Percentiles rank a stretch among this genome's conserved stretches.
Conservation (phyloP, 2,888 invertebrate species). For the Cosmopolites sordidus region DNA sequence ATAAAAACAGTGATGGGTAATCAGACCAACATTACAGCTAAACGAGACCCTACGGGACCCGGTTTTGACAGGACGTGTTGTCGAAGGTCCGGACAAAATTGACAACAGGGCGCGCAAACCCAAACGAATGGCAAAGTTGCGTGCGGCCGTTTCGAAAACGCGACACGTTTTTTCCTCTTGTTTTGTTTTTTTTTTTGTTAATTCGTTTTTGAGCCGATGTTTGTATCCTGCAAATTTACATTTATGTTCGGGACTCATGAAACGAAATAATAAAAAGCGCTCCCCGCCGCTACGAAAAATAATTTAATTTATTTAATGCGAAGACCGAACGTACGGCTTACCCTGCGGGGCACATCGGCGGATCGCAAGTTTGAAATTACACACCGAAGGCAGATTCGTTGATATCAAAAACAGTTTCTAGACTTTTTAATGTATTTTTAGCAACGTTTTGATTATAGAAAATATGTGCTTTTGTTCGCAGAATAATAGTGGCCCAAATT, state of each 20-base stretch:
- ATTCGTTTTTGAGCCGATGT: neutral
- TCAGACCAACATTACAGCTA: neutral
- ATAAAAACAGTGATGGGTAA: no score
- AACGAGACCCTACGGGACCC: conserved; percentile 15
- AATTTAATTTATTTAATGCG: conserved; percentile 22
- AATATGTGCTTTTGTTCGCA: no score
- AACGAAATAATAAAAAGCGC: conserved; percentile 23
- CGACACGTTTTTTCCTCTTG: conserved; percentile 7
- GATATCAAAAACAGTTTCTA: no score
- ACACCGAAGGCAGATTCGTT: no score
- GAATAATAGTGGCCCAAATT: no score
- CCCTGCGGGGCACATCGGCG: no score
- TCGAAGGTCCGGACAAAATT: conserved; percentile 14
- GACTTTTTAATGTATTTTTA: no score
- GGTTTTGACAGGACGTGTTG: conserved; percentile 15
- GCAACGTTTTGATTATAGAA: no score
- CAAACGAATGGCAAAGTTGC: conserved; percentile 20
- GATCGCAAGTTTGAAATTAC: no score
- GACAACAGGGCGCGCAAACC: neutral
- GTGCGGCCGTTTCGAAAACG: conserved; percentile 15
- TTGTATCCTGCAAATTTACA: conserved; percentile 20
- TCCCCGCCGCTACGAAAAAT: conserved; percentile 22
- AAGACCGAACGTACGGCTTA: no score
- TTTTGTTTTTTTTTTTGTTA: no score
- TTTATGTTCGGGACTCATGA: conserved; percentile 23